Evolutionary conservation across 1,140 invertebrate genomes (phyloP).

Genomic region (Cyrtorhinus lividipennis): DNA sequence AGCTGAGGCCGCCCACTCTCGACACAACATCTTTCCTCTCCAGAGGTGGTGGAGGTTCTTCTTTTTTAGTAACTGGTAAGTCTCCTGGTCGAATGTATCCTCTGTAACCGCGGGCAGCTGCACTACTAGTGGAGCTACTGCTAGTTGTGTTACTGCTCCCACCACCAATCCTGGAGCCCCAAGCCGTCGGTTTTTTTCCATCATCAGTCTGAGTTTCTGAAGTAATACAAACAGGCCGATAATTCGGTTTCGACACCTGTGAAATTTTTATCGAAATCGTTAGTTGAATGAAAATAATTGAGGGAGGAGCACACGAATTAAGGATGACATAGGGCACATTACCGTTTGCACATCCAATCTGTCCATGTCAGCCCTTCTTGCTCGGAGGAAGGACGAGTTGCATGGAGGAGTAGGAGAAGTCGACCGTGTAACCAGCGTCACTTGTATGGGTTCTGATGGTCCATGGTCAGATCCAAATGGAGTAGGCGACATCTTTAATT

Average conservation of each 20-base stretch:
- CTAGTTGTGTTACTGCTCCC: background rate
- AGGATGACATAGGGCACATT: no score
- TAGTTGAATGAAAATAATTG: no score
- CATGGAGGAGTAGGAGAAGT: constrained; percentile 59
- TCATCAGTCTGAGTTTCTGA: constrained; percentile 23
- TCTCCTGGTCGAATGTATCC: constrained; percentile 6
- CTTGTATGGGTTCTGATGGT: constrained; percentile 14
- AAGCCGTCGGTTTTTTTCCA: constrained; percentile 1
- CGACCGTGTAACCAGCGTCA: constrained; percentile 50
- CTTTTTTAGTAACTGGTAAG: background rate
- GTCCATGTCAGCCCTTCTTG: constrained; percentile 49
- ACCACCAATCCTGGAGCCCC: background rate
- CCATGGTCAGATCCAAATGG: background rate
- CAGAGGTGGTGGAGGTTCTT: constrained; percentile 3
- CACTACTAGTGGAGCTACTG: background rate
- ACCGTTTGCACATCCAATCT: background rate
- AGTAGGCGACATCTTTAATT: background rate
- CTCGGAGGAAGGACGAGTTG: constrained; percentile 43
- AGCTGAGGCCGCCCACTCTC: constrained; percentile 18
- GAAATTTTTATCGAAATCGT: no score
- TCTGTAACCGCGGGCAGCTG: background rate
- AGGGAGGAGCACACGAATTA: background rate
- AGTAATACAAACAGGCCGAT: constrained; percentile 15
- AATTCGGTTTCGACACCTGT: constrained; percentile 18
- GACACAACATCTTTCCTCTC: background rate